Conservation (phyloP, 2,888 invertebrate genomes). For the Actias luna region DNA sequence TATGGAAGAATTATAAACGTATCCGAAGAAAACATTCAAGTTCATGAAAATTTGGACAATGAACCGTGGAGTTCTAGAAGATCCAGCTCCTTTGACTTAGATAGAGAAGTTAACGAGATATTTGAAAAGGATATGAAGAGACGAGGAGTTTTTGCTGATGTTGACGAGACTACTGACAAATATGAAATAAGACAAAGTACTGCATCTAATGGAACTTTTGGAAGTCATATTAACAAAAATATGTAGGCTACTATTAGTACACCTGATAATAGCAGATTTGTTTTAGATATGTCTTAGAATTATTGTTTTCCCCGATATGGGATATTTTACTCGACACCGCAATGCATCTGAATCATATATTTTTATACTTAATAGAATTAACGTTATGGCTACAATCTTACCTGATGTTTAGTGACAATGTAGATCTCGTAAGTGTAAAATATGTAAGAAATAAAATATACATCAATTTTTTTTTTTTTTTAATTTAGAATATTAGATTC, state of each 20-base stretch:
- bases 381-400: no score
- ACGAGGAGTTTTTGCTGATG: slow-evolving; percentile 35
- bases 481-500: no score
- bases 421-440: no score
- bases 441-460: no score
- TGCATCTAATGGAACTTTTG: slow-evolving; percentile 54
- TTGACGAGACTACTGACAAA: slow-evolving; percentile 33
- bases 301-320: no score
- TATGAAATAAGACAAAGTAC: slow-evolving; percentile 33
- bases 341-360: no score
- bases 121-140: slow-evolving; percentile 58
- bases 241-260: not conserved
- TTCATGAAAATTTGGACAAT: slow-evolving; percentile 53
- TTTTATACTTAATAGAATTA: no score
- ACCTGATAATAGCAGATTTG: not conserved
- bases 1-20: slow-evolving; percentile 64
- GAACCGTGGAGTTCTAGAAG: slow-evolving; percentile 52
- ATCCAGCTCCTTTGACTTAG: slow-evolving; percentile 68
- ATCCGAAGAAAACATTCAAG: slow-evolving; percentile 53
- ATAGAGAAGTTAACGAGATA: slow-evolving; percentile 68
- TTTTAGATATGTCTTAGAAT: not conserved
- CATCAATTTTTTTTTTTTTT: no score
- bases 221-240: slow-evolving; percentile 39
- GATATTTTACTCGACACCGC: no score
- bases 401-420: no score